Evolutionary conservation across 2,113 vertebrate genomes (phyloP), one percentile per base, ranked within the genome.

Genomic region (Choloepus hoffmanni): DNA sequence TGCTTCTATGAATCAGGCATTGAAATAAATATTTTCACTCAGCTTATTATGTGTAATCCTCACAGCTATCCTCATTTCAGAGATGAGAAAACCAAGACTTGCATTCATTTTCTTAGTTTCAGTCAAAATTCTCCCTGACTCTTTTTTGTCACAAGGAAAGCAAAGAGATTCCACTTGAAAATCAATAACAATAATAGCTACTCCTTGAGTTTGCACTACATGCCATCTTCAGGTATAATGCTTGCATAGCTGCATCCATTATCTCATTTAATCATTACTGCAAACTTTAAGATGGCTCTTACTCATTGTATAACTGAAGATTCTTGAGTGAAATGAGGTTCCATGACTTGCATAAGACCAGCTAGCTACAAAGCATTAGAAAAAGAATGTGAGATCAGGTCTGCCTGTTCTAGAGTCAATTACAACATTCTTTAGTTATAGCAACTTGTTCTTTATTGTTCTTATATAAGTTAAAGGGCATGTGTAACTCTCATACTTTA

Each of bases 371-470:
- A n/a, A 48, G 48, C 2, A 24, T 85, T 40, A 74, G 72, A 94
- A 83, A 10, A 21, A 74, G 58, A 36, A 50, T 21, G 23, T 28
- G 16, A 92, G 72, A 94, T 4, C 14, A 8, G n/a, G 23, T 48
- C 45, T 84, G 88, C 93, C 89, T 97, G 85, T 97, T 98, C 40
- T 97, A 96, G 94, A 92, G 95, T 97, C 97, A 97, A 72, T 97
- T 97, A 97, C 94, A 98, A 96, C 96, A 95, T 98, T 97, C 97
- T 97, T 97, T 96, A 96, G 96, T 97, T 96, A 95, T 67, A 95
- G 95, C 85, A 93, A 94, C 84, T 95, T 96, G 93, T 95, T 98
- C 96, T 98, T 98, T 97, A 96, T 95, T 96, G 94, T 96, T 91
- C 96, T 98, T 93, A 84, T 98, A 36, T 43, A 81, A 45, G 14